Evolutionary conservation across 1,140 invertebrate species (phyloP).

Genomic region (Camponotus pennsylvanicus): DNA sequence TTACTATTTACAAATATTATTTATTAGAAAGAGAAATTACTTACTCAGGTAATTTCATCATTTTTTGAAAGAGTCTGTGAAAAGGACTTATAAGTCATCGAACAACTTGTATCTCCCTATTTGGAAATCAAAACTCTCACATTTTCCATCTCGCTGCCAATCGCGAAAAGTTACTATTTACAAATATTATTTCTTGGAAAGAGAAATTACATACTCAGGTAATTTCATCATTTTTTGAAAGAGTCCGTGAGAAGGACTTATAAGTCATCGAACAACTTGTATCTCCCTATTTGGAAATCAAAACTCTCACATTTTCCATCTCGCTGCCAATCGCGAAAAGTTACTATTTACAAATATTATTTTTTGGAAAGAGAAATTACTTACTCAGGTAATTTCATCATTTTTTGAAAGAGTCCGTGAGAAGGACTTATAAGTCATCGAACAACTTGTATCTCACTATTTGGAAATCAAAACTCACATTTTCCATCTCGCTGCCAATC

Average conservation of each 20-base stretch:
- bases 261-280: not conserved
- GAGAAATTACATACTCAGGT: not conserved
- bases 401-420: conserved; percentile 9
- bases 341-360: not conserved
- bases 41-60: conserved; percentile 37
- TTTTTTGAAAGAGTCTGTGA: conserved; percentile 21
- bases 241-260: not conserved
- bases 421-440: not conserved
- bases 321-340: not conserved
- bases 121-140: not conserved
- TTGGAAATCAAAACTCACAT: not conserved
- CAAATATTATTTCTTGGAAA: too few species aligned
- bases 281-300: not conserved
- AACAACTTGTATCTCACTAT: not conserved
- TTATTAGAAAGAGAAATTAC: too few species aligned
- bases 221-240: conserved; percentile 46
- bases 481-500: not conserved
- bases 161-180: not conserved
- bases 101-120: not conserved
- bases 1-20: not conserved
- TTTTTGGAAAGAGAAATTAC: not conserved
- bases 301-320: not conserved
- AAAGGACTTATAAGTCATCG: not conserved
- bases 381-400: conserved; percentile 38
- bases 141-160: not conserved